Percentiles rank a stretch among this genome's conserved stretches.
Evolutionary conservation across 2,797 vertebrate genomes (phyloP).

Genomic region (Trachops cirrhosus): DNA sequence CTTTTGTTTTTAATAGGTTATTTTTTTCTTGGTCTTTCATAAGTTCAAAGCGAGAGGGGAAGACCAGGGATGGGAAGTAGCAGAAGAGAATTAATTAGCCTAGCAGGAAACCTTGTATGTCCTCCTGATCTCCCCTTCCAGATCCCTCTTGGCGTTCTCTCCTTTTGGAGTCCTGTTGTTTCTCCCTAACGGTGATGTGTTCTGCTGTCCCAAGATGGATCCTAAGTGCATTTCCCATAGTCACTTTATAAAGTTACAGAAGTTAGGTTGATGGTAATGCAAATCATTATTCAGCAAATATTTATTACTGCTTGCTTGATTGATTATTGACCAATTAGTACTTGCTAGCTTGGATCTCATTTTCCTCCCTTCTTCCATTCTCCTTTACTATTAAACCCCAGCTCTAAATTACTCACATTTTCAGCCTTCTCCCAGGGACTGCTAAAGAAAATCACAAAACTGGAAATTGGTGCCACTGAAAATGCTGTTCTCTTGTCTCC

Average conservation of each 20-base stretch:
- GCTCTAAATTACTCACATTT: not conserved
- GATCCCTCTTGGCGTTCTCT: not conserved
- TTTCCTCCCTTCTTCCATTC: not conserved
- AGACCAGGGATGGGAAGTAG: not conserved
- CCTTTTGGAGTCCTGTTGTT: not conserved
- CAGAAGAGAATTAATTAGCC: not conserved
- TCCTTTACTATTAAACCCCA: not conserved
- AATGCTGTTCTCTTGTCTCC: not conserved
- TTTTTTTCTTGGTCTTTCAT: not conserved
- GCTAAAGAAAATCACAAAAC: not conserved
- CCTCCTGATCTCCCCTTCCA: not conserved
- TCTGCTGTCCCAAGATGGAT: not conserved
- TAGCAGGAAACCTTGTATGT: not conserved
- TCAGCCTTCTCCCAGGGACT: not conserved
- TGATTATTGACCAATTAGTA: not conserved
- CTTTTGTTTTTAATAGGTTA: not conserved
- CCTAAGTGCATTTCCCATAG: not conserved
- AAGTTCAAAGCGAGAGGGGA: not conserved
- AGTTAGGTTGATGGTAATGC: not conserved
- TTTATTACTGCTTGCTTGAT: not conserved
- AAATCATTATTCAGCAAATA: not conserved
- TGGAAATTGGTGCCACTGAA: not conserved
- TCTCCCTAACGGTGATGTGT: not conserved
- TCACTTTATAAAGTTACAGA: not conserved
- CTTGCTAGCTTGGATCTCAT: not conserved